phyloP scores from a whole-genome alignment of 2,888 invertebrate genomes.

The Drosophila trichaetosa region DNA sequence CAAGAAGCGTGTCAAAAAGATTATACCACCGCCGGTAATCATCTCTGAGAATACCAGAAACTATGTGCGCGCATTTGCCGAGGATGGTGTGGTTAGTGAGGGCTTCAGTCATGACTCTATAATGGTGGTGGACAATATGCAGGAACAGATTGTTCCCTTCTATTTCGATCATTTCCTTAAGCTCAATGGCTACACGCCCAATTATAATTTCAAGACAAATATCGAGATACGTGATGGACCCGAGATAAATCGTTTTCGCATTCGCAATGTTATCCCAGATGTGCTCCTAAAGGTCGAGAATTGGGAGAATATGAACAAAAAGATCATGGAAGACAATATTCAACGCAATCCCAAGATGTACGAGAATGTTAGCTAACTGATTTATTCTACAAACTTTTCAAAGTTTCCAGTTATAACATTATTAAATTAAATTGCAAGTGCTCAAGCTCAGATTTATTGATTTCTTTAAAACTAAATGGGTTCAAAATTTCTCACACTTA shows the following conservation, averaged over 20 bases:
- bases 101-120: slow-evolving; percentile 69
- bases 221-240: slow-evolving; percentile 82
- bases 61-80: slow-evolving; percentile 82
- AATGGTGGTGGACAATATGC: slow-evolving; percentile 70
- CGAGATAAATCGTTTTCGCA: slow-evolving; percentile 72
- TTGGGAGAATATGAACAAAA: slow-evolving; percentile 75
- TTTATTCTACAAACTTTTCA: slow-evolving; percentile 6
- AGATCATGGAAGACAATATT: slow-evolving; percentile 83
- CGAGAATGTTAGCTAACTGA: slow-evolving; percentile 72
- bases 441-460: neutral
- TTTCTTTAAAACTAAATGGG: neutral
- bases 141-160: slow-evolving; percentile 83
- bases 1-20: slow-evolving; percentile 56
- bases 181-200: slow-evolving; percentile 83
- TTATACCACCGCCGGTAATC: slow-evolving; percentile 37
- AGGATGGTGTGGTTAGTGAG: slow-evolving; percentile 65
- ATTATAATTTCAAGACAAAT: slow-evolving; percentile 83
- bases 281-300: slow-evolving; percentile 68
- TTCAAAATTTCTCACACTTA: neutral
- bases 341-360: slow-evolving; percentile 83
- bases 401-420: slow-evolving; percentile 24
- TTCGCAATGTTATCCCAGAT: slow-evolving; percentile 69
- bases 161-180: slow-evolving; percentile 84
- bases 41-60: slow-evolving; percentile 79
- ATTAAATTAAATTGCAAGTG: slow-evolving; percentile 26